Evolutionary conservation across 2,888 invertebrate species (phyloP).

Genomic region (Heterodera filipjevi): DNA sequence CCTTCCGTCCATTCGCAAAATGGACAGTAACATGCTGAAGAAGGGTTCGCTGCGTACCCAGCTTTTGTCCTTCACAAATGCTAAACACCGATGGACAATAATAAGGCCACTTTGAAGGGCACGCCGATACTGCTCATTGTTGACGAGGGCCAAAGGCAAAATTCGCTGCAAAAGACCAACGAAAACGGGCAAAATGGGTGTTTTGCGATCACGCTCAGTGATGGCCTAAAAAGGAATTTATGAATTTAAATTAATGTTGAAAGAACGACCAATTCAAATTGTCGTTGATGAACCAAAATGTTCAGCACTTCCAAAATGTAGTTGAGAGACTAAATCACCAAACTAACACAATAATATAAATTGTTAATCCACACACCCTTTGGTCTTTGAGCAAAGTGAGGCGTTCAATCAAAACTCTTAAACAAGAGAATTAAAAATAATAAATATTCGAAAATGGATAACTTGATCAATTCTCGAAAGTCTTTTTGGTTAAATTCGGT

Average conservation of each 20-base stretch:
- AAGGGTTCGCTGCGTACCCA: not conserved
- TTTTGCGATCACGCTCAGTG: not conserved
- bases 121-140: not conserved
- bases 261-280: not conserved
- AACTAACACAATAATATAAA: no score
- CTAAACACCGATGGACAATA: not conserved
- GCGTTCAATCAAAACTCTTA: not conserved
- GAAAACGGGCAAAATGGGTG: slow-evolving; percentile 3
- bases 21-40: not conserved
- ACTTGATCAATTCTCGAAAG: slow-evolving; percentile 1
- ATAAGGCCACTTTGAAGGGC: not conserved
- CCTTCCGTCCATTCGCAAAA: not conserved
- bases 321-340: slow-evolving; percentile 1
- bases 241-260: not conserved
- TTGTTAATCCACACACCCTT: not conserved
- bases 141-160: not conserved
- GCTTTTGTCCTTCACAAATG: slow-evolving; percentile 7
- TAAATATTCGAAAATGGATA: not conserved
- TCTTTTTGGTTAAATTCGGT: not conserved
- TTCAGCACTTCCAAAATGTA: not conserved
- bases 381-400: slow-evolving; percentile 13
- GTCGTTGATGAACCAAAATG: not conserved
- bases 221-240: slow-evolving; percentile 4
- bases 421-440: not conserved
- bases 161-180: not conserved